phyloP scores from a whole-genome alignment of 2,113 vertebrate genomes.

The Cranoglanis bouderius region DNA sequence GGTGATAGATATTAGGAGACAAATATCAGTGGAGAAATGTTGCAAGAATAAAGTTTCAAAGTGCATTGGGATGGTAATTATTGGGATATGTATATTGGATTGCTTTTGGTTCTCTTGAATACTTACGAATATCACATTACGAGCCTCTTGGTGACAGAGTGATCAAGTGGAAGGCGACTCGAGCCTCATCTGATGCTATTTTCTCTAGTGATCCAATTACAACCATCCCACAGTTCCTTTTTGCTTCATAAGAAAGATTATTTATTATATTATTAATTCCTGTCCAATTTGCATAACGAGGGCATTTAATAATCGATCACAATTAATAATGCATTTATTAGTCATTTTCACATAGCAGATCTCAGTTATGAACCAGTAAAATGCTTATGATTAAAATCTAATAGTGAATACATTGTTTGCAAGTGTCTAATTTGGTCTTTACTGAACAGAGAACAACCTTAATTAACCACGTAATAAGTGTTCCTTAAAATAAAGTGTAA shows the following conservation, averaged over 20 bases:
- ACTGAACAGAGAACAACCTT: neutral
- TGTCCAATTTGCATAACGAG: neutral
- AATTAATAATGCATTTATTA: neutral
- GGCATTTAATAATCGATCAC: neutral
- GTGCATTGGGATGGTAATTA: too few relatives aligned
- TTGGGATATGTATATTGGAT: conserved; percentile 37
- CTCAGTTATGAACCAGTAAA: neutral
- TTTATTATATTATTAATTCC: neutral
- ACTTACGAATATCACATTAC: conserved; percentile 55
- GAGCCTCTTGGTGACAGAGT: conserved; percentile 25
- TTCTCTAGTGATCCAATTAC: conserved; percentile 23
- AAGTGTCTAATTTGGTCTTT: neutral
- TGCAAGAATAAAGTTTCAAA: neutral
- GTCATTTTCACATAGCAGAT: neutral
- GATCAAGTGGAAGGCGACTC: neutral
- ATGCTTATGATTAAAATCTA: neutral
- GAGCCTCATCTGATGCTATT: neutral
- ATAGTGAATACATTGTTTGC: neutral
- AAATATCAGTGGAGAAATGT: neutral
- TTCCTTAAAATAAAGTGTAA: neutral
- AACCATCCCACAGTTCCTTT: neutral
- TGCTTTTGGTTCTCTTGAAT: conserved; percentile 54
- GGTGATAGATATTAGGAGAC: neutral
- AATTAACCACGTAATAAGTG: neutral
- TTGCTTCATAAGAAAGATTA: conserved; percentile 8